Evolutionary conservation across 2,888 invertebrate species (phyloP).

Genomic region (Dynastes hyllus): DNA sequence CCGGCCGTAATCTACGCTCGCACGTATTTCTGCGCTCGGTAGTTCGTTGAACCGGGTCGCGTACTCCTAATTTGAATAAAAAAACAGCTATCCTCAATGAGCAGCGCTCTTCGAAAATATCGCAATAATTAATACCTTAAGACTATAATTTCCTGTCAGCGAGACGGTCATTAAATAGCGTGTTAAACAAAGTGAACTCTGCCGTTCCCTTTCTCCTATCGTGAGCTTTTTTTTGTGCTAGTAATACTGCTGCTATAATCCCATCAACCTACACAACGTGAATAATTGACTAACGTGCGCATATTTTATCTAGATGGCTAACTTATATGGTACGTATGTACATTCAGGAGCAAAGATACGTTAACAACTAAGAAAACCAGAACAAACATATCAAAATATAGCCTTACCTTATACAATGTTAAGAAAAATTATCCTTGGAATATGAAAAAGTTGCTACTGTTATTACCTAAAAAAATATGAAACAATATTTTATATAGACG

Average conservation of each 20-base stretch:
- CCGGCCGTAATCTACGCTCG: background rate
- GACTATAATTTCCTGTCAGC: conserved; percentile 42
- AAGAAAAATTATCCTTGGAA: too few relatives aligned
- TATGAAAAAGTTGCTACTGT: too few relatives aligned
- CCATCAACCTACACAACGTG: conserved; percentile 27
- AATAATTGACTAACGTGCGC: conserved; percentile 24
- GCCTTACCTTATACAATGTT: background rate
- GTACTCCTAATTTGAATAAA: conserved; percentile 22
- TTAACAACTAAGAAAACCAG: background rate
- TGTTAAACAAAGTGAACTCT: conserved; percentile 35
- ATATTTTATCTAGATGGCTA: conserved; percentile 11
- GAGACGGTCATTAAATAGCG: conserved; percentile 38
- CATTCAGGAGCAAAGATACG: background rate
- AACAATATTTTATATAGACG: too few relatives aligned
- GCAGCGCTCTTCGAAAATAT: conserved; percentile 33
- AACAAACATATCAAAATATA: background rate
- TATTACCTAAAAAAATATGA: too few relatives aligned
- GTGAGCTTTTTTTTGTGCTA: conserved; percentile 3
- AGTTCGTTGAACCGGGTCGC: conserved; percentile 37
- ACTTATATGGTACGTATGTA: background rate
- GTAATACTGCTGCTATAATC: conserved; percentile 7
- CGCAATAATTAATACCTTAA: conserved; percentile 39
- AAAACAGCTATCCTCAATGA: conserved; percentile 35
- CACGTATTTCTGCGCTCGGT: conserved; percentile 22
- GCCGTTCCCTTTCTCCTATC: conserved; percentile 20